Conservation (phyloP, 2,113 vertebrate genomes). For the Alligator mississippiensis region DNA sequence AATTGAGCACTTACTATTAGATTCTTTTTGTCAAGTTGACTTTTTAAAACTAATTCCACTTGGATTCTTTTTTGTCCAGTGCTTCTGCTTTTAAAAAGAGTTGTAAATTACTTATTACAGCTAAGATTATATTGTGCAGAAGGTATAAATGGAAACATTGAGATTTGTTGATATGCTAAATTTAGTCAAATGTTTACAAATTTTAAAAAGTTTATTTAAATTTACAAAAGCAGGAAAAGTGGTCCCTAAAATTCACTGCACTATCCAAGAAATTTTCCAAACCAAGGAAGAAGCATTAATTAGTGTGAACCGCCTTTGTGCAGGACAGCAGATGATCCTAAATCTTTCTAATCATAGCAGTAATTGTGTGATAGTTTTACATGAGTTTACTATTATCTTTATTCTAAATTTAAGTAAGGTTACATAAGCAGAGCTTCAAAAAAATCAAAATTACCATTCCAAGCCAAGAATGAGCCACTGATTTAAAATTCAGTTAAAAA, state of each 20-base stretch:
- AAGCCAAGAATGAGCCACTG: not conserved
- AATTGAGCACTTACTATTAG: slow-evolving; percentile 22
- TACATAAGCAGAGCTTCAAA: not conserved
- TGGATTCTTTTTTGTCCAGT: not conserved
- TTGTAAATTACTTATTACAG: not conserved
- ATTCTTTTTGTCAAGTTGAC: slow-evolving; percentile 1
- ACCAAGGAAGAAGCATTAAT: not conserved
- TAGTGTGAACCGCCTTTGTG: not conserved
- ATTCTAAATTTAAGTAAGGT: not conserved
- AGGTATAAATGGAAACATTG: not conserved
- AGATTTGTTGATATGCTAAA: not conserved
- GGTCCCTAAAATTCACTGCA: not conserved
- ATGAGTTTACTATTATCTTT: not conserved
- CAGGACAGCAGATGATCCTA: not conserved
- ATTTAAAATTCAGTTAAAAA: not conserved
- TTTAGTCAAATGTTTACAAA: not conserved
- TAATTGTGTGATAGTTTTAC: not conserved
- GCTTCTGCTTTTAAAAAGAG: not conserved
- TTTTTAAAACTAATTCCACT: slow-evolving; percentile 41
- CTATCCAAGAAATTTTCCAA: not conserved
- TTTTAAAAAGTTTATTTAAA: not conserved
- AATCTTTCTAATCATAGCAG: not conserved
- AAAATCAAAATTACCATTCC: not conserved
- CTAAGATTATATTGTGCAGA: not conserved
- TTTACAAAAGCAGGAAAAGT: not conserved